Evolutionary conservation across 1,140 invertebrate species (phyloP).

Genomic region (Zaprionus capensis): DNA sequence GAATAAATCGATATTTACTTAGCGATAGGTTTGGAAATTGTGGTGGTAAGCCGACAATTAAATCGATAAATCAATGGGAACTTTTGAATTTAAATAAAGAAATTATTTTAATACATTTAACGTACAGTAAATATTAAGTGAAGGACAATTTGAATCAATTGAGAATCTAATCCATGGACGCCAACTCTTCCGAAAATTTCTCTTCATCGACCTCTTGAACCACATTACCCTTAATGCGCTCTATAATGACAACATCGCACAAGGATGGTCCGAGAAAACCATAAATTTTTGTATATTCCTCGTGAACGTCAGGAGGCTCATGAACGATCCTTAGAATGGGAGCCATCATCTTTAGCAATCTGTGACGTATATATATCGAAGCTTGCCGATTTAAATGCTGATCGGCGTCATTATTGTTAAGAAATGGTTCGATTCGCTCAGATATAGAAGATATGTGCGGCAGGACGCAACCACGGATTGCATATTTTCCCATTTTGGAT

Average conservation of each 20-base stretch:
- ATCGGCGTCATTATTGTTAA: background rate
- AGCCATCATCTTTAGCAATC: constrained; percentile 48
- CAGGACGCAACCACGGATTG: constrained; percentile 34
- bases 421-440: constrained; percentile 18
- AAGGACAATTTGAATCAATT: background rate
- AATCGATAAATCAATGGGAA: background rate
- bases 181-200: background rate
- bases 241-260: constrained; percentile 22
- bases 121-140: background rate
- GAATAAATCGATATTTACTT: background rate
- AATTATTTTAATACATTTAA: background rate
- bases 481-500: constrained; percentile 42
- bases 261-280: constrained; percentile 38
- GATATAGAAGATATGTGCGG: constrained; percentile 35
- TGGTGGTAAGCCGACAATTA: background rate
- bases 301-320: constrained; percentile 11
- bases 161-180: background rate
- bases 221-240: constrained; percentile 9
- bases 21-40: background rate
- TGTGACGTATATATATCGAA: constrained; percentile 47
- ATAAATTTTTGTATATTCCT: constrained; percentile 8
- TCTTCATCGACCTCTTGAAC: background rate
- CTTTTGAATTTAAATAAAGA: background rate
- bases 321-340: constrained; percentile 34
- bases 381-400: background rate